Conservation (phyloP, 1,140 invertebrate species). For the Zaprionus ghesquierei region DNA sequence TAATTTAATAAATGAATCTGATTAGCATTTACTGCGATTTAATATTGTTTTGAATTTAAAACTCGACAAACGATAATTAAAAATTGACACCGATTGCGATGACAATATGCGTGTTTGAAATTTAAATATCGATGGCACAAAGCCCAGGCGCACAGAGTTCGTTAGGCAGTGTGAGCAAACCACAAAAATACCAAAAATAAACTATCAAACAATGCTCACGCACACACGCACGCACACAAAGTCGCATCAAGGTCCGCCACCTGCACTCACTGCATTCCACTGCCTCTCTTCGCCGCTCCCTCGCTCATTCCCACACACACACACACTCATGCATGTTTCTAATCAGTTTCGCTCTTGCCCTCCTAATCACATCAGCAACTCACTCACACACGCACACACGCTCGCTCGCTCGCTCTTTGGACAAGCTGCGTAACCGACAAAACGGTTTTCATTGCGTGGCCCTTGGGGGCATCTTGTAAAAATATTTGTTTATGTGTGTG, state of each 20-base stretch:
- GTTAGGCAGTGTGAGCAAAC: conserved; percentile 9
- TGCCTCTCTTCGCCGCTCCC: background rate
- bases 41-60: background rate
- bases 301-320: background rate
- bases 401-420: conserved; percentile 7
- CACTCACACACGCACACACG: conserved; percentile 16
- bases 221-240: conserved; percentile 21
- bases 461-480: conserved; percentile 40
- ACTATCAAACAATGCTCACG: conserved; percentile 23
- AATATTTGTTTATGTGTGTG: background rate
- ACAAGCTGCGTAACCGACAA: no score
- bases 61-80: background rate
- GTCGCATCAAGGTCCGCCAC: conserved; percentile 13
- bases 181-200: conserved; percentile 37
- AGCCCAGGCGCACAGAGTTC: conserved; percentile 56
- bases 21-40: background rate
- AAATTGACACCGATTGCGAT: background rate
- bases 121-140: conserved; percentile 69
- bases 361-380: conserved; percentile 22
- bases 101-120: conserved; percentile 49
- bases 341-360: conserved; percentile 1
- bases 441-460: conserved; percentile 42
- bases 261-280: conserved; percentile 29
- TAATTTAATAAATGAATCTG: background rate
- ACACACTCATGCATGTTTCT: background rate